Percentiles rank a stretch among this genome's conserved stretches.
phyloP scores from a whole-genome alignment of 2,797 vertebrate genomes.

The Vespertilio murinus region DNA sequence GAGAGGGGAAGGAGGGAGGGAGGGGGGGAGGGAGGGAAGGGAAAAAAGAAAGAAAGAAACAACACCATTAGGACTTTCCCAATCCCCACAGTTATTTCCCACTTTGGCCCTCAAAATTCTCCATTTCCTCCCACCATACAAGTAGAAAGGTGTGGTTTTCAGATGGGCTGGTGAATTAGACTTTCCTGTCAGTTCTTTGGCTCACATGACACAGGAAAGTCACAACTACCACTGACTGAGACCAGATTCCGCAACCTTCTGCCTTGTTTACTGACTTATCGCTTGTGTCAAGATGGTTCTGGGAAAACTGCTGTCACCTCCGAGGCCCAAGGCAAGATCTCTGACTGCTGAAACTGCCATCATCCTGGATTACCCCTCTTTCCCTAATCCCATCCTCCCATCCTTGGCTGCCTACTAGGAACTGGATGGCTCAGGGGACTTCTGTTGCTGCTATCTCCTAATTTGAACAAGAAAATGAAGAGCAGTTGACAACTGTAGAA shows the following conservation, averaged over 20 bases:
- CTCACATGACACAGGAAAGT: not conserved
- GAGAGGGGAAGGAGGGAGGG: not conserved
- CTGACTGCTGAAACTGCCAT: not conserved
- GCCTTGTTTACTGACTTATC: conserved; percentile 61
- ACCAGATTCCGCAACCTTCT: not conserved
- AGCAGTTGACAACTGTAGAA: conserved; percentile 40
- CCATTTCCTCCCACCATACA: not conserved
- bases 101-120: not conserved
- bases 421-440: not conserved
- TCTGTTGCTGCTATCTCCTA: conserved; percentile 13
- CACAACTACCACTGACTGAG: not conserved
- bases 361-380: fast-evolving
- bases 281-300: conserved; percentile 63
- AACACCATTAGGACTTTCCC: not conserved
- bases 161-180: not conserved
- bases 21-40: no score
- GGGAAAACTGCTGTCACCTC: conserved; percentile 56
- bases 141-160: not conserved
- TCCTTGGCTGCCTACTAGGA: not conserved
- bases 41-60: not conserved
- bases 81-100: not conserved
- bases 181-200: not conserved
- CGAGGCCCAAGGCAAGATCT: conserved; percentile 31
- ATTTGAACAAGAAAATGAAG: conserved; percentile 44
- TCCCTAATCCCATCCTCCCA: fast-evolving